Base-by-base conservation (phyloP, 2,797 vertebrate genomes). In the Enteromius argenteus region DNA sequence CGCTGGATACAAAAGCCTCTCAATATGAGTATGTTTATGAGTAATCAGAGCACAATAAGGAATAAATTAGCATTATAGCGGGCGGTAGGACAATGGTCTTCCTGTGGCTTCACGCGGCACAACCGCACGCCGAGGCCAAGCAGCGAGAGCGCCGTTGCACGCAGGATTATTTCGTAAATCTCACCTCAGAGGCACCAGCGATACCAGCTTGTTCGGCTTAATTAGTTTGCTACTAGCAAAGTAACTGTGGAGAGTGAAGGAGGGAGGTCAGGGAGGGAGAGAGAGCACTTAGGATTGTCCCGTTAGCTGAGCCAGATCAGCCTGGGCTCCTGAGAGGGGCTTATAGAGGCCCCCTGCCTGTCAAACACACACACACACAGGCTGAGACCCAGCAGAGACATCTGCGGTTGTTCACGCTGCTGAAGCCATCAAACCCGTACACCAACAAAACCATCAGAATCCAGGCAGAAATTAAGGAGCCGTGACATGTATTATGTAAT, bases 151-250 rank as follows among this genome's bases (percentile, higher is more conserved):
- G 73, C 72, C 19, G 60, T 27, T 87, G 71, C 17, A 51, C 49
- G 35, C 56, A 76, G 68, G 56, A 77, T 86, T 90, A 89, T 90
- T 87, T 77, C 67, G 72, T 88, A 84, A 85, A 89, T 72, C 85
- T 88, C 85, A 88, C 85, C 89, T 91, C 79, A 9, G n/a, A 91
- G 91, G 89, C 85, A 78, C 86, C 85, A 73, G 80, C 80, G 73
- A 82, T 89, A 78, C 83, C 39, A 84, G 86, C 88, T 89, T 86
- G 82, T 89, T 84, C 77, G 78, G 87, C 86, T 89, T 91, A 90
- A 92, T 90, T 88, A 89, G 83, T 84, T 87, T 85, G 86, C 85
- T 79, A 84, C 80, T 23, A 77, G 84, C 87, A 90, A 91, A 88
- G 86, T 90, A 91, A 88, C 87, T 86, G 87, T 73, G 68, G 82